Evolutionary conservation across 1,140 invertebrate genomes (phyloP), one percentile per base, ranked within the genome.

Genomic region (Andricus grossulariae): DNA sequence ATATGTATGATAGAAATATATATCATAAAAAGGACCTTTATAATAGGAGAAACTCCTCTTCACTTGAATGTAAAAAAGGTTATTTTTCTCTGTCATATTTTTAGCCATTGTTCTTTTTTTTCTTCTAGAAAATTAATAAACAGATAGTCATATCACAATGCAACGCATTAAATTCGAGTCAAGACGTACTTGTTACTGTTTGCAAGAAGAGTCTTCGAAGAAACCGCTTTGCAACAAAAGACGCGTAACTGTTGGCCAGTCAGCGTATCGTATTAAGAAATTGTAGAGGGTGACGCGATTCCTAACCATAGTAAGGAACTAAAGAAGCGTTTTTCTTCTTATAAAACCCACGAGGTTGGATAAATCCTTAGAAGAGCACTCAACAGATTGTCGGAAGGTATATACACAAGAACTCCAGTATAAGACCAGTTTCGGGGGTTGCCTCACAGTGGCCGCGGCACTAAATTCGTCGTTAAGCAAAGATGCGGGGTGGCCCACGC

Each of bases 161-260:
- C 4, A 57, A 57, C 7, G 12, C 19, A 57, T 57, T 57, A 21
- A 57, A 21, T 18, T 21, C 10, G 19, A 21, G 4, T 10, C 55
- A 21, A 4, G 8, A 57, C 3, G 11, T 66, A 32, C 8, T 32
- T 32, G 11, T 15, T 39, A 3, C 39, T 45, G 32, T 66, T 39
- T 19, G 25, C 25, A 66, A 66, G 21, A 66, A 32, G 25, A 12
- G 7, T 32, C 32, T 60, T 60, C 10, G 19, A 52, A 73, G 71
- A 74, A 74, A 77, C 75, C 75, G 78, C 76, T 82, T 55, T 19
- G 55, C 71, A 75, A 45, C 71, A 72, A 75, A 77, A 81, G 32
- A 32, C 71, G 55, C 13, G 21, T 83, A 80, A 82, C 82, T 78
- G 81, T 83, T 80, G 82, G 80, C 76, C 78, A 73, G 51, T 50